These are phyloP conservation scores for Invenusta paracnida DNA, from an alignment of 2,888 invertebrate species.

Conservation along the genomic window DNA sequence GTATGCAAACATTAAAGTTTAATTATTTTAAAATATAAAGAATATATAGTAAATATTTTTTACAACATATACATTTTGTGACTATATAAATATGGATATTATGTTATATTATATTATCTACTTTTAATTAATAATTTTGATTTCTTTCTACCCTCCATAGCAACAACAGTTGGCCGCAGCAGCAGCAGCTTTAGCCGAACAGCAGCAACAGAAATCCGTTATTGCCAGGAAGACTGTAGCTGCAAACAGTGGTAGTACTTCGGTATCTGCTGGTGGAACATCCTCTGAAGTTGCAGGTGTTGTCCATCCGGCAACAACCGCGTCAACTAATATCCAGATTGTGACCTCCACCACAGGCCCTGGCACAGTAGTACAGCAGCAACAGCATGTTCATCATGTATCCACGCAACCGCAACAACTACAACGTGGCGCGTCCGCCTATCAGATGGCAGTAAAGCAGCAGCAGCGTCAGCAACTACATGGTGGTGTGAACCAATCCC, in stretches of 20 bases:
- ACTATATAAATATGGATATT: no score
- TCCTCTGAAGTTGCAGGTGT: not conserved
- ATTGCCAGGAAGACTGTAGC: not conserved
- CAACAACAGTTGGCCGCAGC: not conserved
- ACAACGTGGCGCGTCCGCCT: not conserved
- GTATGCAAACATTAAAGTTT: no score
- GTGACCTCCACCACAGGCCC: not conserved
- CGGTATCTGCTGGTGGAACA: no score
- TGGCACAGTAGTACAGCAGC: not conserved
- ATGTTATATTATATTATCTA: no score
- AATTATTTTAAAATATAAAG: no score
- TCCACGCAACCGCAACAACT: not conserved
- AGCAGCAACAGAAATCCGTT: not conserved
- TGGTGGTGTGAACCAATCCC: not conserved
- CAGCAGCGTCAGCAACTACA: not conserved
- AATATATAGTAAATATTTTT: no score
- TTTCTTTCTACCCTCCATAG: not conserved
- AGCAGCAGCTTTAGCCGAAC: not conserved
- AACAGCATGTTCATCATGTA: no score
- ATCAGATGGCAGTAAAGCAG: not conserved
- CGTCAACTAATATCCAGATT: not conserved
- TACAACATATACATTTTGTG: no score
- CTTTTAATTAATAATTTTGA: no score
- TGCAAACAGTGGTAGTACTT: no score
- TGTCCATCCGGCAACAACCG: not conserved